A percentile compares a stretch with the other conserved stretches of the same genome.
Evolutionary conservation across 2,888 invertebrate genomes (phyloP).

Genomic region (Caenorhabditis virilis): DNA sequence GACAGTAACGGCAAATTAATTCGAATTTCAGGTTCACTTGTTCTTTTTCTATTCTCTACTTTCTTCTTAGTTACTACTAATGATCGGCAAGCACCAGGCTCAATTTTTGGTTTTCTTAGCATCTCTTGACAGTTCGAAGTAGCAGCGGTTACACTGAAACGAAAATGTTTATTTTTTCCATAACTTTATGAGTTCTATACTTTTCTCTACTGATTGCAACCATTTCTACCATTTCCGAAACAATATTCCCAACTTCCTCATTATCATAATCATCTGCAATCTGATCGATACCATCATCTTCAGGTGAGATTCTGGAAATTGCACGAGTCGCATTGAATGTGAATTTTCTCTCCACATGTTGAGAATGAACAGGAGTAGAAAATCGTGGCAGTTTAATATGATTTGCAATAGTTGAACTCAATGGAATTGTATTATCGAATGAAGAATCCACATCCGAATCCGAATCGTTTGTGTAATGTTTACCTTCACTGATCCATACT

Average conservation of each 20-base stretch:
- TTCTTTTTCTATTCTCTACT: too few relatives aligned
- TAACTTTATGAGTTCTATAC: too few relatives aligned
- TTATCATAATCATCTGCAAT: not conserved
- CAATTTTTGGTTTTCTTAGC: too few relatives aligned
- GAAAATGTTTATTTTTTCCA: too few relatives aligned
- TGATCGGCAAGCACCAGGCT: too few relatives aligned
- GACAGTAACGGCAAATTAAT: too few relatives aligned
- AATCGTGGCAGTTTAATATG: constrained; percentile 5
- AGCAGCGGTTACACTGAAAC: too few relatives aligned
- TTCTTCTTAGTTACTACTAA: too few relatives aligned
- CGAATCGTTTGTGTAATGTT: not conserved
- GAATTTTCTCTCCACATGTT: not conserved
- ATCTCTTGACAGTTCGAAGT: too few relatives aligned
- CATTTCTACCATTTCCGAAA: too few relatives aligned
- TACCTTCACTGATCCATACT: constrained; percentile 7
- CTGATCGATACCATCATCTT: not conserved
- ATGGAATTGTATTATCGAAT: not conserved
- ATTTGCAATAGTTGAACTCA: constrained; percentile 5
- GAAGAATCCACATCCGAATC: not conserved
- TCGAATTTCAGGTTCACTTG: too few relatives aligned
- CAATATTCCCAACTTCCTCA: not conserved
- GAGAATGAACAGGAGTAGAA: constrained; percentile 7
- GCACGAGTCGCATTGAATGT: constrained; percentile 3
- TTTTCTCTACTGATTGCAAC: too few relatives aligned
- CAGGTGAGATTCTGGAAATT: constrained; percentile 1